A percentile compares a stretch with the other conserved stretches of the same genome.
These are phyloP conservation scores for Nerophis ophidion DNA, from an alignment of 2,113 vertebrate species.

Conservation along the genomic window DNA sequence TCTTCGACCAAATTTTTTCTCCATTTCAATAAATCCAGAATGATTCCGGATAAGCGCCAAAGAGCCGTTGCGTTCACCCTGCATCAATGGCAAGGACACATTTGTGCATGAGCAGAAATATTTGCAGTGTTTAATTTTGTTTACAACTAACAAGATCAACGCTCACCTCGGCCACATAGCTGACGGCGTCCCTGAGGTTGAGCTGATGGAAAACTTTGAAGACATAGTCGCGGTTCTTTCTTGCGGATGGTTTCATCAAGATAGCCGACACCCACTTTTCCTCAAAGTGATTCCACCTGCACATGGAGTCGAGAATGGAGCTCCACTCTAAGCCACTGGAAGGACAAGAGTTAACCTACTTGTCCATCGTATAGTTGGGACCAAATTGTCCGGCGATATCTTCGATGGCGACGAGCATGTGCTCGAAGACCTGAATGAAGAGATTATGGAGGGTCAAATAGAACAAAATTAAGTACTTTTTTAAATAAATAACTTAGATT, in stretches of 20 bases:
- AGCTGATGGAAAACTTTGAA: slow-evolving; percentile 91
- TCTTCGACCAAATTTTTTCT: slow-evolving; percentile 75
- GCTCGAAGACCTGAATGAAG: slow-evolving; percentile 82
- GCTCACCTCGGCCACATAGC: slow-evolving; percentile 82
- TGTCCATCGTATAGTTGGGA: slow-evolving; percentile 91
- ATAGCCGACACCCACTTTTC: slow-evolving; percentile 79
- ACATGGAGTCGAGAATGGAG: not conserved
- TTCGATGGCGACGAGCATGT: slow-evolving; percentile 91
- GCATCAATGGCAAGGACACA: not conserved
- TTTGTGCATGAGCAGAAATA: not conserved
- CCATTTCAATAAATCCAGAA: slow-evolving; percentile 81
- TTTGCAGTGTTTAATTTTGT: not conserved
- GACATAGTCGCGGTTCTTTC: slow-evolving; percentile 81
- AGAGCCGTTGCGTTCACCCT: slow-evolving; percentile 90
- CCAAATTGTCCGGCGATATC: slow-evolving; percentile 95
- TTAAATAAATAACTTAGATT: too few relatives aligned
- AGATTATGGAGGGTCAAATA: not conserved
- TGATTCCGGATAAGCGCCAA: slow-evolving; percentile 87
- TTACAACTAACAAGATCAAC: not conserved
- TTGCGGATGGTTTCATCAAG: slow-evolving; percentile 85
- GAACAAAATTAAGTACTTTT: not conserved
- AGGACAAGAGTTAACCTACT: slow-evolving; percentile 67
- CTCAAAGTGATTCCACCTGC: slow-evolving; percentile 89
- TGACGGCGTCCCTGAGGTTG: slow-evolving; percentile 91
- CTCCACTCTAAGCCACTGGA: not conserved